Evolutionary conservation across 2,113 vertebrate species (phyloP), one percentile per base, ranked within the genome.

Genomic region (Tonatia bakeri): DNA sequence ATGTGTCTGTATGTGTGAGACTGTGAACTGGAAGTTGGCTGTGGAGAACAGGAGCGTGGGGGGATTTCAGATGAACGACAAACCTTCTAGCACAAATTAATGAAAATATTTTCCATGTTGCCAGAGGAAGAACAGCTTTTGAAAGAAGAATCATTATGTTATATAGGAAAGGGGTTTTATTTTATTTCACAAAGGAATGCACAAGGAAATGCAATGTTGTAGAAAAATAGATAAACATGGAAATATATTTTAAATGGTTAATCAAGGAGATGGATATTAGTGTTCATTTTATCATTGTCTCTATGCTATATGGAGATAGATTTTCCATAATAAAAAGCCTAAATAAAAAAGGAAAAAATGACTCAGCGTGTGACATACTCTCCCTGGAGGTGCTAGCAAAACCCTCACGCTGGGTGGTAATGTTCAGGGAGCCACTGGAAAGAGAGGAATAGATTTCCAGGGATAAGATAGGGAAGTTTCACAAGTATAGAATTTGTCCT

Each of bases 111-210:
- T 82, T 10, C n/a, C 45, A 38, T 13, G 13, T 20, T 95, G 28
- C 24, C 59, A 59, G 38, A 79, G 59, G 11, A 69, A 80, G 14
- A 24, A 20, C 1, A 40, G 20, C 4, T n/a, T 91, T 80, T 67
- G 24, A 81, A 87, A 76, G 38, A 20, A 82, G 79, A 95, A 56
- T 43, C 64, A 26, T 75, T 92, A 19, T 43, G 3, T 79, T 75
- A 28, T 73, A 7, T 45, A 72, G 50, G 11, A 33, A 91, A 86
- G 54, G 2, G 4, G 22, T 54, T 95, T 47, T 31, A 85, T 93
- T 86, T 96, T 90, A 47, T 94, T 88, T 91, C 70, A 28, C 72
- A 64, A 94, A 86, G 45, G 77, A 92, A 79, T 43, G 5, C 26
- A 76, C 43, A 93, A 7, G 14, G 0, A 91, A 92, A 91, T 56